These are phyloP conservation scores for Tenebrio molitor DNA, from an alignment of 1,140 invertebrate genomes.

Conservation along the genomic window DNA sequence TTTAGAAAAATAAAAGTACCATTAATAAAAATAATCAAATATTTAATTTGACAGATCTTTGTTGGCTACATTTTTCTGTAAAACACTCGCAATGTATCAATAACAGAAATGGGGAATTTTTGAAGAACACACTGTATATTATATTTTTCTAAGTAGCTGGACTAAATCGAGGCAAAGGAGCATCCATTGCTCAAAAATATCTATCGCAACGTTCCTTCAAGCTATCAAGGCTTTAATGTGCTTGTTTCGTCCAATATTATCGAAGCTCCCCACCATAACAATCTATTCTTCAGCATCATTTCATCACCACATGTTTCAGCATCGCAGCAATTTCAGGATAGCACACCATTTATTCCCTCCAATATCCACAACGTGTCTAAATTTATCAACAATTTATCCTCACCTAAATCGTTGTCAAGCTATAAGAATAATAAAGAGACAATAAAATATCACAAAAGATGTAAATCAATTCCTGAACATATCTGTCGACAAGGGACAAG, in stretches of 20 bases:
- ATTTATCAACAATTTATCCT: too few species aligned
- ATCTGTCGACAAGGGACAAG: constrained; percentile 2
- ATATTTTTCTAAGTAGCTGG: too few species aligned
- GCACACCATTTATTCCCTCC: background rate
- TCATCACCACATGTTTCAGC: constrained; percentile 3
- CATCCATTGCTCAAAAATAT: background rate
- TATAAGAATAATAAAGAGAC: background rate
- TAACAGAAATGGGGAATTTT: too few species aligned
- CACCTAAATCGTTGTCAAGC: too few species aligned
- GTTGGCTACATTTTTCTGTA: too few species aligned
- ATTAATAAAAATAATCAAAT: too few species aligned
- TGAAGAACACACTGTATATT: too few species aligned
- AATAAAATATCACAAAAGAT: constrained; percentile 14
- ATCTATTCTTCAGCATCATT: background rate
- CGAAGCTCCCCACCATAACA: background rate
- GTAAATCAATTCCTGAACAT: background rate
- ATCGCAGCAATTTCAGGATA: background rate
- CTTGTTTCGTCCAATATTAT: constrained; percentile 19
- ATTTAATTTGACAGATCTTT: too few species aligned
- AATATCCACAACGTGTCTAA: too few species aligned
- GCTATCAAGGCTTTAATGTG: constrained; percentile 13
- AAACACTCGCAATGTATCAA: too few species aligned
- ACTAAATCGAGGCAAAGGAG: background rate
- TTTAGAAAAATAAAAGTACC: too few species aligned
- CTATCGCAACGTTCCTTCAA: background rate